phyloP scores from a whole-genome alignment of 2,797 vertebrate genomes.

The Hozukius guyotensis region DNA sequence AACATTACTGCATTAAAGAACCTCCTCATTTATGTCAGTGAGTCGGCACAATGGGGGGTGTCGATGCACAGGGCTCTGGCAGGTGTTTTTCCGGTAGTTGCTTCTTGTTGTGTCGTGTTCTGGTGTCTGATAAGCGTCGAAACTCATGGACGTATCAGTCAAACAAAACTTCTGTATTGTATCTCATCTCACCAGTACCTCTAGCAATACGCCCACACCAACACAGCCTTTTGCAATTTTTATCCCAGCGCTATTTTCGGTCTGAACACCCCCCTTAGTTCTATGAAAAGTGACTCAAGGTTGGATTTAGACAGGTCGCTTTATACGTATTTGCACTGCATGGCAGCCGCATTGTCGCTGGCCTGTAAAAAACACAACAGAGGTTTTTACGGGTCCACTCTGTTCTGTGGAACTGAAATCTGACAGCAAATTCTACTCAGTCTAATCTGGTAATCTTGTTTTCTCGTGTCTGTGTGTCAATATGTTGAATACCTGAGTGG shows the following conservation, averaged over 20 bases:
- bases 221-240: background rate
- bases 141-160: background rate
- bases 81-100: background rate
- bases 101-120: background rate
- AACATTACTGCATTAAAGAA: background rate
- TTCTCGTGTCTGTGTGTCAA: background rate
- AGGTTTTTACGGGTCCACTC: background rate
- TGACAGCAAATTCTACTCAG: background rate
- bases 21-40: background rate
- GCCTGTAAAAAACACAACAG: background rate
- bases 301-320: constrained; percentile 4
- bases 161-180: background rate
- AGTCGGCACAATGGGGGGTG: background rate
- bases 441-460: background rate
- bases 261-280: background rate
- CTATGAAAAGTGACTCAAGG: constrained; percentile 19
- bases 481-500: background rate
- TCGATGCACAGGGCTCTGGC: background rate
- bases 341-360: background rate
- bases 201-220: constrained; percentile 25
- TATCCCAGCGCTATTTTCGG: constrained; percentile 21
- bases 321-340: background rate
- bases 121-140: background rate
- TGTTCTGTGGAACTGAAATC: background rate
- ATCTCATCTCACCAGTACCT: constrained; percentile 19